These are phyloP conservation scores for Gyrodactylus salaris DNA, from an alignment of 1,140 invertebrate species.

Conservation along the genomic window DNA sequence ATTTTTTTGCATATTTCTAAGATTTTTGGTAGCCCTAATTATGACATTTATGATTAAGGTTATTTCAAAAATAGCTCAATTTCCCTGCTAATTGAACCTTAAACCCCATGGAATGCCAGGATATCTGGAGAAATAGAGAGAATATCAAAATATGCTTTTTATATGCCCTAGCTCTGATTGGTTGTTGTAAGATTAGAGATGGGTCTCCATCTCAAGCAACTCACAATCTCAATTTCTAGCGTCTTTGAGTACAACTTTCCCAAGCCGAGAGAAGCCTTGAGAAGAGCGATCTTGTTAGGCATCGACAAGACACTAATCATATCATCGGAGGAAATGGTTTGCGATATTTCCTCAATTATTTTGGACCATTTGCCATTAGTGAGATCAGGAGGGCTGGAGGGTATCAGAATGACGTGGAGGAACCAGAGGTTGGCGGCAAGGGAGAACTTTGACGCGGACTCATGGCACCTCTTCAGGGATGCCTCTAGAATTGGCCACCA, in stretches of 20 bases:
- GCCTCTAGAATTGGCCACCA: not conserved
- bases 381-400: not conserved
- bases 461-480: not conserved
- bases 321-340: not conserved
- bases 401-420: not conserved
- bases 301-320: not conserved
- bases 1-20: too few species aligned
- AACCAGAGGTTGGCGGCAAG: not conserved
- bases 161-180: too few species aligned
- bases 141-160: too few species aligned
- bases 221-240: not conserved
- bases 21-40: too few species aligned
- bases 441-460: not conserved
- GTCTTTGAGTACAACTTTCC: not conserved
- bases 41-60: too few species aligned
- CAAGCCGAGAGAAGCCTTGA: not conserved
- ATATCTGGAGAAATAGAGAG: too few species aligned
- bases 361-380: not conserved
- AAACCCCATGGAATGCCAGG: too few species aligned
- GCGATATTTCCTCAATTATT: not conserved
- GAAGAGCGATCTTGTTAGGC: not conserved
- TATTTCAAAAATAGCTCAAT: too few species aligned
- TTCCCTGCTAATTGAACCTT: too few species aligned
- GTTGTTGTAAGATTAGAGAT: not conserved
- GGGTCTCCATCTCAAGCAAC: too few species aligned